Evolutionary conservation across 2,797 vertebrate species (phyloP), one percentile per base, ranked within the genome.

Genomic region (Paguma larvata): DNA sequence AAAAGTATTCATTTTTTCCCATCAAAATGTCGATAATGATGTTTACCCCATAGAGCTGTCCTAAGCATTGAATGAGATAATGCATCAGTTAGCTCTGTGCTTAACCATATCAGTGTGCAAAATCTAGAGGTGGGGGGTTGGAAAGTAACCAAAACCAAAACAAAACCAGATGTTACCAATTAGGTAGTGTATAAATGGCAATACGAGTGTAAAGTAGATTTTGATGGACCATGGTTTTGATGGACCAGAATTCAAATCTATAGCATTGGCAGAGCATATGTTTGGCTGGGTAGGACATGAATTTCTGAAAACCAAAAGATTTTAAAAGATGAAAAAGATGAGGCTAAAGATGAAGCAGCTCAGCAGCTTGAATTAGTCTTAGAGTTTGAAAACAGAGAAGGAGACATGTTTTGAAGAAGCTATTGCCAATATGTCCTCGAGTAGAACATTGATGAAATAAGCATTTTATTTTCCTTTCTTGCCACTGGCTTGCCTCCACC

Each of bases 381-480:
- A 53, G 41, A 79, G 18, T 92, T 75, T 30, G 56, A 85, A 84
- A 94, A 84, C n/a, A 78, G 41, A 79, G 48, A 70, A 90, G 77
- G 10, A 93, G 5, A 34, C 15, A 77, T 2, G 3, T 85, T 93
- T 83, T 30, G 77, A 85, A 46, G 30, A 65, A 70, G 27, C 27
- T 44, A 32, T 41, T 51, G 38, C 38, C 53, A 83, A 11, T 65
- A 53, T 65, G n/a, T 65, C 30, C 2, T 51, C 38, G 5, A 27
- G 32, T 53, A 38, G 56, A 59, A 67, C 1, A 82, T 85, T 95
- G 70, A 77, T 51, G 23, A 92, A 90, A 86, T 83, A 75, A 68
- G 15, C n/a, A 56, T 75, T 80, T 89, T 73, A 72, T 73, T 89
- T 93, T 27, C 70, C n/a, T 25, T 90, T 85, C 32, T 62, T 75